Base-by-base conservation (phyloP, 2,113 vertebrate species). In the Paramormyrops kingsleyae region DNA sequence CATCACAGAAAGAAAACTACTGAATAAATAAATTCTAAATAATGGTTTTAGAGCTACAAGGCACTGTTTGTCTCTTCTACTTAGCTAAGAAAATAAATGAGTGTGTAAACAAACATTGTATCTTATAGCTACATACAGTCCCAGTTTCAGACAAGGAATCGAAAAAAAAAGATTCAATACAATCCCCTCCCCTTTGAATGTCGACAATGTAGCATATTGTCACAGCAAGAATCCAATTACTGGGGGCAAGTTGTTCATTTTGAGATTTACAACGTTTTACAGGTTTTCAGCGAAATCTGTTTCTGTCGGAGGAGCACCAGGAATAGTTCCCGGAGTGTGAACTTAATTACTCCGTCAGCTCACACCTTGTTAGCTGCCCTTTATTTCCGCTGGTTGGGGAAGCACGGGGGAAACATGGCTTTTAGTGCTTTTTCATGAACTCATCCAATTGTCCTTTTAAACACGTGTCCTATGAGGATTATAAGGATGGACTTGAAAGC, bases 291-390 rank as follows among this genome's bases (percentile, higher is more conserved):
- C 44, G 87, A 80, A 90, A 91, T 90, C 90, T 90, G 74, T 52
- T 83, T 87, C 90, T 90, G 91, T 91, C 92, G 89, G 70, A 50
- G 83, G 53, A 87, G 89, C 90, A 87, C 90, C 31, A 12, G 87
- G 91, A 94, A 94, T 91, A 92, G 91, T 90, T 92, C 56, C 62
- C 50, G 6, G 52, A 87, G 90, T 92, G 93, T 92, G 91, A 92
- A 93, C 91, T 90, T 94, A 93, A 96, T 95, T 94, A 94, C 90
- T 91, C 88, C 95, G 93, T 94, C 94, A 94, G 88, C 66, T 89
- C 91, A 91, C 89, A 92, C 91, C 92, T 94, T 52, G 93, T 94
- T 95, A 95, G 90, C 35, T 21, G 62, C 70, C 89, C 39, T 87
- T 93, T 90, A 87, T 89, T 77, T 87, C 42, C 39, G 19, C 53